phyloP scores from a whole-genome alignment of 2,113 vertebrate species.

The Mola mola region DNA sequence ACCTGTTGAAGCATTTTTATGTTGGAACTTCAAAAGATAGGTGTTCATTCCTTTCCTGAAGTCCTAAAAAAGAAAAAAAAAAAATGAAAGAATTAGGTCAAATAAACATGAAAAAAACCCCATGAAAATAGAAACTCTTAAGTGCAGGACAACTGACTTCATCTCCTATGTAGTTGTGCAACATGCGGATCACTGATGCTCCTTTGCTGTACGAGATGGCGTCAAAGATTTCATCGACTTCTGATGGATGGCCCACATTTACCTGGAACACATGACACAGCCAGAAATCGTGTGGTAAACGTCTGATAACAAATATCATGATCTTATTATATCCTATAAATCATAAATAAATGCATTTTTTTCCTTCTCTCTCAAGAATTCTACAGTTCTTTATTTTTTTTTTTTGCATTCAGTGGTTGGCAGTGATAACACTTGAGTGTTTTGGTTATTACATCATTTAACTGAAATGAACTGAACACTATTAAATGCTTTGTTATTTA shows the following conservation, averaged over 20 bases:
- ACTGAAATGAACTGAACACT: too few species aligned
- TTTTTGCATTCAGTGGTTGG: too few species aligned
- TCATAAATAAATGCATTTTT: too few species aligned
- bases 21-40: slow-evolving; percentile 95
- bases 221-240: slow-evolving; percentile 99
- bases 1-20: slow-evolving; percentile 98
- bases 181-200: slow-evolving; percentile 97
- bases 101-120: background rate
- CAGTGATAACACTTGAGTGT: too few species aligned
- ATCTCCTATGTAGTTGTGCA: slow-evolving; percentile 97
- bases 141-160: slow-evolving; percentile 84
- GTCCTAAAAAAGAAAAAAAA: slow-evolving; percentile 83
- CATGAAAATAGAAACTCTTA: background rate
- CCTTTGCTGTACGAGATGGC: slow-evolving; percentile 99
- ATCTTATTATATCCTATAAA: too few species aligned
- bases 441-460: too few species aligned
- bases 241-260: slow-evolving; percentile 94
- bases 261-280: slow-evolving; percentile 81
- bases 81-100: background rate
- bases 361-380: too few species aligned
- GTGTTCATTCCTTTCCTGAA: slow-evolving; percentile 98
- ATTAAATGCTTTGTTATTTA: too few species aligned
- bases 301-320: background rate
- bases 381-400: too few species aligned
- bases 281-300: background rate